Base-by-base conservation (phyloP, 2,888 invertebrate species). In the Callyntrura guangdongensis region DNA sequence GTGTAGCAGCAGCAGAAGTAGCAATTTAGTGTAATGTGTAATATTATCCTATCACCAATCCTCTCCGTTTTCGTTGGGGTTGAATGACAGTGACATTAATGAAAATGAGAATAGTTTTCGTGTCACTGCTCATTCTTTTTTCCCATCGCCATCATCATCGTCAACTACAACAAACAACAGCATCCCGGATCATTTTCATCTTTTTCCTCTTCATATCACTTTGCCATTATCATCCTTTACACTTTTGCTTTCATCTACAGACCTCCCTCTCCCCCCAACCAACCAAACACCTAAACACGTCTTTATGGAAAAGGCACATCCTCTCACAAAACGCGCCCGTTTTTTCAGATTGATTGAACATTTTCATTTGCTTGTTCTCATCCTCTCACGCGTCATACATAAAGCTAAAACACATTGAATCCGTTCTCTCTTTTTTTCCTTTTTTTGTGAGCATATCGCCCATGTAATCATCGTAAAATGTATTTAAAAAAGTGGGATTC, bases 21-120 rank as follows among this genome's bases (percentile, higher is more conserved):
- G 6, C 6, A 36, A 36, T 36, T 36, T 36, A 36, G 27, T 49
- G n/a, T 49, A 27, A 22, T 74, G 17, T n/a, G 9, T 49, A 49
- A 74, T 74, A 49, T 45, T 17, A 72, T 47, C 74, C 36, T 36
- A 36, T 36, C 36, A 36, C 36, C 49, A 53, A 74, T 45, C 56
- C 36, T 59, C 77, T 36, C 36, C 36, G 36, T 36, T 25, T n/a
- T 53, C 45, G 45, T 22, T 53, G 22, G 14, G 12, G 25, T 25
- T 53, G 59, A 81, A 27, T 36, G 79, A 81, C 79, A 81, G 56
- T 27, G 79, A 81, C 79, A 27, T 59, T 81, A 81, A 81, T 59
- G 36, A 27, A 81, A 81, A 72, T 45, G 72, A 72, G 72, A n/a
- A 59, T 56, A 59, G 59, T 17, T 45, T 59, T 81, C 27, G 9